A percentile compares a stretch with the other conserved stretches of the same genome.
Conservation (phyloP, 2,113 vertebrate species). For the Gyps fulvus region DNA sequence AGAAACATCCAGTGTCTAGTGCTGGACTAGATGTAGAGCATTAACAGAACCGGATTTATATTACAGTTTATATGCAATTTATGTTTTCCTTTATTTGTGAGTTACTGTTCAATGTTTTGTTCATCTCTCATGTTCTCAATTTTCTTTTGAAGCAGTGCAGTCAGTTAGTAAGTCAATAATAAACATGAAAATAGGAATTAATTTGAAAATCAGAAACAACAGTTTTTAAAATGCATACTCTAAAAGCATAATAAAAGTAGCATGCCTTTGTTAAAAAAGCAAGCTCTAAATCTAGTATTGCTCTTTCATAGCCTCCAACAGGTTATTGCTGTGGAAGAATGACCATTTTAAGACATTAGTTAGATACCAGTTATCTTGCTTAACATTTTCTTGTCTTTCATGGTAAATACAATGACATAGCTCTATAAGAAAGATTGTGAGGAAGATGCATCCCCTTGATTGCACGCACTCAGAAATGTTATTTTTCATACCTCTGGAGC, state of each 20-base stretch:
- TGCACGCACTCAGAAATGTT: background rate
- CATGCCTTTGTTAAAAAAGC: accelerated
- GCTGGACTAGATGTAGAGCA: background rate
- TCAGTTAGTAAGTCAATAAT: background rate
- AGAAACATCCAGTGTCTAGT: background rate
- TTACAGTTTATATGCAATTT: background rate
- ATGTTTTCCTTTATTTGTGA: background rate
- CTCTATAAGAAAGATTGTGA: background rate
- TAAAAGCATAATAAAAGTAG: background rate
- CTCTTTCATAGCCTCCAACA: background rate
- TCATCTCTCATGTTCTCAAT: background rate
- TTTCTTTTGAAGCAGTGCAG: background rate
- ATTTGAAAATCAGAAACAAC: background rate
- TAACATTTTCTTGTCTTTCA: background rate
- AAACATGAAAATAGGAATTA: background rate
- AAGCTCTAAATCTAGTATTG: background rate
- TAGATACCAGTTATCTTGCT: background rate
- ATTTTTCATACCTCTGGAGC: background rate
- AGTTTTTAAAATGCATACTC: background rate
- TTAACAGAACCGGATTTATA: background rate
- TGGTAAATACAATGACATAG: background rate
- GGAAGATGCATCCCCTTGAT: background rate
- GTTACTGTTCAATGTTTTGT: background rate
- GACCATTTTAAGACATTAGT: background rate
- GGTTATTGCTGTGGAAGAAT: background rate